These are phyloP conservation scores for Chiroxiphia lanceolata DNA, from an alignment of 2,797 vertebrate genomes.

Conservation along the genomic window DNA sequence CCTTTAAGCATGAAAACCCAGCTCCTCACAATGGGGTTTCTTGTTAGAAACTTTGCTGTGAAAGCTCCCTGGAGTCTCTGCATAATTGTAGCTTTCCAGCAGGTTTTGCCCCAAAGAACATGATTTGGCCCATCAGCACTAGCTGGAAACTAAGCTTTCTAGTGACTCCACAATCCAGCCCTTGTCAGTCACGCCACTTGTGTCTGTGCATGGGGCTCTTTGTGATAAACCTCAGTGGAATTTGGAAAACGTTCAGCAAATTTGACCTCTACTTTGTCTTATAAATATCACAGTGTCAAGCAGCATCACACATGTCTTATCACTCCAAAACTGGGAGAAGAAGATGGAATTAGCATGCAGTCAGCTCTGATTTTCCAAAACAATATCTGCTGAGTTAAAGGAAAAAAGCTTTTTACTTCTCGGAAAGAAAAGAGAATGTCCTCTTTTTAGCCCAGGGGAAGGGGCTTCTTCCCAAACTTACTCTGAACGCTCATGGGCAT, in stretches of 20 bases:
- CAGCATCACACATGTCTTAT: conserved; percentile 43
- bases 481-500: neutral
- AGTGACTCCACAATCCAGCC: conserved; percentile 28
- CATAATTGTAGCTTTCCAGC: neutral
- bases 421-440: neutral
- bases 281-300: conserved; percentile 69
- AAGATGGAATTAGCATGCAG: conserved; percentile 41
- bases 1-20: neutral
- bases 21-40: neutral
- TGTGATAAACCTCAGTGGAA: conserved; percentile 68
- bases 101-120: neutral
- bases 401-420: conserved; percentile 23
- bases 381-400: conserved; percentile 6
- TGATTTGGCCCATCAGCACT: neutral
- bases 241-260: conserved; percentile 67
- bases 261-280: conserved; percentile 69
- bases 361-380: conserved; percentile 57
- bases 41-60: neutral
- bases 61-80: neutral
- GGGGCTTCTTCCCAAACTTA: neutral
- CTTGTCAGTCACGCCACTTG: conserved; percentile 43
- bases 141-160: conserved; percentile 28
- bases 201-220: conserved; percentile 52
- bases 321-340: conserved; percentile 10
- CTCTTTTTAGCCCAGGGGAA: neutral